Evolutionary conservation across 2,113 vertebrate species (phyloP).

Genomic region (Ptychochromis oligacanthus): DNA sequence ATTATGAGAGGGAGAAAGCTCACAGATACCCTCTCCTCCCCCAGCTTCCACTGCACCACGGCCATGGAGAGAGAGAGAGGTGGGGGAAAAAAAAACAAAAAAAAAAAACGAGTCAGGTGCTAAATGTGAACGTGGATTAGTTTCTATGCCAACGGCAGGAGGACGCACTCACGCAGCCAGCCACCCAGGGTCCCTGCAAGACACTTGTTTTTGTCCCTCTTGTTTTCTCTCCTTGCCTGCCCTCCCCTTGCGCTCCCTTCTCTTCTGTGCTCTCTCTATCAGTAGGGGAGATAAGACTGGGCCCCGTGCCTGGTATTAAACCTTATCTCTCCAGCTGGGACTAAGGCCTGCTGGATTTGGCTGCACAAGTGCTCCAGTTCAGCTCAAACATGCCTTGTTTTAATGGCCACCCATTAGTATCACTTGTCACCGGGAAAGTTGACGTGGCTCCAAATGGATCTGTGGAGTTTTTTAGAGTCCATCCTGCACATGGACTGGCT

Average conservation of each 20-base stretch:
- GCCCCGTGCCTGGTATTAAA: conserved; percentile 74
- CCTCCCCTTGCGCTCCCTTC: conserved; percentile 29
- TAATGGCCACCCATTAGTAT: conserved; percentile 73
- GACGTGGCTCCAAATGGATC: conserved; percentile 8
- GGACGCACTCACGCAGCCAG: conserved; percentile 75
- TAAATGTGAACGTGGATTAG: conserved; percentile 83
- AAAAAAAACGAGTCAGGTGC: conserved; percentile 76
- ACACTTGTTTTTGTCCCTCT: conserved; percentile 79
- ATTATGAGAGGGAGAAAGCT: conserved; percentile 71
- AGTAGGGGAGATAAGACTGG: conserved; percentile 72
- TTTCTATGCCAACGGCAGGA: conserved; percentile 83
- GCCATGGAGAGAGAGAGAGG: conserved; percentile 25
- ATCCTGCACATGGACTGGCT: neutral
- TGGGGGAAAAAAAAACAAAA: neutral
- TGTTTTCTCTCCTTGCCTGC: conserved; percentile 62
- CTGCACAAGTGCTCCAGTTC: conserved; percentile 60
- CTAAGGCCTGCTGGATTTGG: conserved; percentile 76
- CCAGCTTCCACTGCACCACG: conserved; percentile 54
- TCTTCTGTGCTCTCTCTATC: conserved; percentile 67
- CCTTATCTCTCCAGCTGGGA: conserved; percentile 78
- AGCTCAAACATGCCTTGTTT: conserved; percentile 73
- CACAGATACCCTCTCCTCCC: conserved; percentile 59
- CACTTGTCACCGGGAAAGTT: conserved; percentile 44
- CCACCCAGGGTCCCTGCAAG: conserved; percentile 77
- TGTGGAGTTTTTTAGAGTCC: neutral